phyloP scores from a whole-genome alignment of 1,140 invertebrate genomes.

The Heliconius congener region DNA sequence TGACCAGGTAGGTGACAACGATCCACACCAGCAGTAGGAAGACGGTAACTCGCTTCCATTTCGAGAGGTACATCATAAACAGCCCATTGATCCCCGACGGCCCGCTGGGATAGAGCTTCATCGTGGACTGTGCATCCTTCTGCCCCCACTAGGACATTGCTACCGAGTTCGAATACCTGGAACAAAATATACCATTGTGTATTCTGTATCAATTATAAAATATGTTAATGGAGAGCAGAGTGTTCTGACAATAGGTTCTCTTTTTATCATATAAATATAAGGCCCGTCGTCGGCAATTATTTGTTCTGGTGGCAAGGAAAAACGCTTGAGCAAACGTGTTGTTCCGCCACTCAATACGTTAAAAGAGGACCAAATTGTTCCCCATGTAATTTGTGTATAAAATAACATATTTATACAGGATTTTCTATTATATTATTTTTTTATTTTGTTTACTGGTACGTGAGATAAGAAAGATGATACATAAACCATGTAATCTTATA shows the following conservation, averaged over 20 bases:
- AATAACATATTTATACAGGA: too few species aligned
- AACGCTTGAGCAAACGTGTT: too few species aligned
- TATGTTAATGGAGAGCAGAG: too few species aligned
- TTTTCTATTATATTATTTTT: not conserved
- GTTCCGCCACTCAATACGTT: too few species aligned
- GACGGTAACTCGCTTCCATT: slow-evolving; percentile 69
- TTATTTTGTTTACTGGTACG: not conserved
- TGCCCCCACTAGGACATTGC: slow-evolving; percentile 14
- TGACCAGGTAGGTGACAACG: slow-evolving; percentile 68
- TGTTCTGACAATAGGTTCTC: too few species aligned
- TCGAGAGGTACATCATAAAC: slow-evolving; percentile 71
- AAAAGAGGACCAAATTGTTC: too few species aligned
- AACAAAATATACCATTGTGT: not conserved
- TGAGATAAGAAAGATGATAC: not conserved
- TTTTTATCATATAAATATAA: too few species aligned
- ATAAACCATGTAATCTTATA: not conserved
- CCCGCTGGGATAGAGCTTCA: slow-evolving; percentile 60
- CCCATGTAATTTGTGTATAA: too few species aligned
- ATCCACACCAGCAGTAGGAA: slow-evolving; percentile 68
- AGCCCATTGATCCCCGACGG: slow-evolving; percentile 61
- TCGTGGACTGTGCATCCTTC: slow-evolving; percentile 50
- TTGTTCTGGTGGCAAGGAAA: too few species aligned
- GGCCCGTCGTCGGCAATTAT: too few species aligned
- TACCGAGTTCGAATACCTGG: not conserved
- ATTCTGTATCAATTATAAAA: not conserved